A percentile compares a stretch with the other conserved stretches of the same genome.
Conservation (phyloP, 2,797 vertebrate genomes). For the Columba guinea region DNA sequence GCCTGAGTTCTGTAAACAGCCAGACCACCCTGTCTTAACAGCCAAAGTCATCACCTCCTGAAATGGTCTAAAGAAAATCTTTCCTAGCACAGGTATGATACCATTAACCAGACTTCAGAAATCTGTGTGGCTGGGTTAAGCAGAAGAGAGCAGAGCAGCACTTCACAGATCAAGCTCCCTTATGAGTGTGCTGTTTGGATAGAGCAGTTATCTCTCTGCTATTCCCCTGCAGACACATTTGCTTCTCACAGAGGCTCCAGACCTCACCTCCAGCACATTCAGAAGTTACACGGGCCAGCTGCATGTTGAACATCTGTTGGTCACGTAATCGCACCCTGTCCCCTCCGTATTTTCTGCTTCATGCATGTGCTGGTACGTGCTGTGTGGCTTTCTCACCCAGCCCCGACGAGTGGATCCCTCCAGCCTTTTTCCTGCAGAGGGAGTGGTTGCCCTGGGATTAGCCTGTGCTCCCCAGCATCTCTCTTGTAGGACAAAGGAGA, state of each 20-base stretch:
- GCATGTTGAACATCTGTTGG: background rate
- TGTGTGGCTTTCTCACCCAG: rapidly evolving
- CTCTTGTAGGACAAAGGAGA: background rate
- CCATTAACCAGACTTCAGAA: background rate
- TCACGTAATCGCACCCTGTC: rapidly evolving
- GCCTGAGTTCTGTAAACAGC: background rate
- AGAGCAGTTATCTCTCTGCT: background rate
- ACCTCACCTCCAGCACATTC: background rate
- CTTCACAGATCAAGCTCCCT: background rate
- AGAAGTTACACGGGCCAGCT: background rate
- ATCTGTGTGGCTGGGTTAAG: background rate
- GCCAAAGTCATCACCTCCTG: background rate
- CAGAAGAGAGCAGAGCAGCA: background rate
- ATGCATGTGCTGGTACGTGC: rapidly evolving
- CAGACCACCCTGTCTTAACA: background rate
- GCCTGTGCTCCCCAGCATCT: background rate
- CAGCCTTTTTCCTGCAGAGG: conserved; percentile 37
- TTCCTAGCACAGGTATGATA: background rate
- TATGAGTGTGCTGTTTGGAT: background rate
- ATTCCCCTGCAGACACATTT: background rate
- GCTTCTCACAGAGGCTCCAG: background rate
- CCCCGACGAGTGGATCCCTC: background rate
- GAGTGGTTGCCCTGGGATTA: background rate
- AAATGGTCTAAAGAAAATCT: background rate
- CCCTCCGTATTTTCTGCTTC: background rate